A percentile compares a stretch with the other conserved stretches of the same genome.
Conservation (phyloP, 2,888 invertebrate species). For the Abscondita cerata region DNA sequence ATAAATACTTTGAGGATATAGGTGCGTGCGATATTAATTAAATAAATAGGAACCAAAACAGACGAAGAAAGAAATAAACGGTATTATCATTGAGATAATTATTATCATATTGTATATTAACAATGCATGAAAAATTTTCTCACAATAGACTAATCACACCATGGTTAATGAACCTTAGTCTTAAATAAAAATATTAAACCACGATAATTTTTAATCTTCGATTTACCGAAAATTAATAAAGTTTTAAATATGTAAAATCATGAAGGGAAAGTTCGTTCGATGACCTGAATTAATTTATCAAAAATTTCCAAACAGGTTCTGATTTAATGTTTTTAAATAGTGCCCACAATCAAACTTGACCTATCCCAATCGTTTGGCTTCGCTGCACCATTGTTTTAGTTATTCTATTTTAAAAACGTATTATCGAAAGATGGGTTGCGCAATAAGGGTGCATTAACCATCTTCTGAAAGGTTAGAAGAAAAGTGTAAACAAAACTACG, state of each 20-base stretch:
- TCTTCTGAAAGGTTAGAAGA: conserved; percentile 4
- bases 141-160: neutral
- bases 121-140: conserved; percentile 3
- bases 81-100: conserved; percentile 5
- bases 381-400: neutral
- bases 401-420: too few relatives aligned
- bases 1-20: too few relatives aligned
- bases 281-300: conserved; percentile 31
- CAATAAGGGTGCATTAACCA: conserved; percentile 11
- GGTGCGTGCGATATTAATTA: neutral
- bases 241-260: neutral
- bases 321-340: conserved; percentile 14
- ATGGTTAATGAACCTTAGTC: conserved; percentile 8
- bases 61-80: neutral
- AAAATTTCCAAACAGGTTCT: conserved; percentile 27
- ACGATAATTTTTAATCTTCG: conserved; percentile 5
- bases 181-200: neutral
- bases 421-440: neutral
- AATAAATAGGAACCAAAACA: neutral
- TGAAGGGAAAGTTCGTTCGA: conserved; percentile 29
- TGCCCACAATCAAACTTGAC: conserved; percentile 18
- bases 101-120: conserved; percentile 4
- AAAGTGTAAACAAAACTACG: conserved; percentile 29
- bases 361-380: conserved; percentile 23
- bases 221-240: neutral